Conservation (phyloP, 2,797 vertebrate genomes). For the Graptemys geographica region DNA sequence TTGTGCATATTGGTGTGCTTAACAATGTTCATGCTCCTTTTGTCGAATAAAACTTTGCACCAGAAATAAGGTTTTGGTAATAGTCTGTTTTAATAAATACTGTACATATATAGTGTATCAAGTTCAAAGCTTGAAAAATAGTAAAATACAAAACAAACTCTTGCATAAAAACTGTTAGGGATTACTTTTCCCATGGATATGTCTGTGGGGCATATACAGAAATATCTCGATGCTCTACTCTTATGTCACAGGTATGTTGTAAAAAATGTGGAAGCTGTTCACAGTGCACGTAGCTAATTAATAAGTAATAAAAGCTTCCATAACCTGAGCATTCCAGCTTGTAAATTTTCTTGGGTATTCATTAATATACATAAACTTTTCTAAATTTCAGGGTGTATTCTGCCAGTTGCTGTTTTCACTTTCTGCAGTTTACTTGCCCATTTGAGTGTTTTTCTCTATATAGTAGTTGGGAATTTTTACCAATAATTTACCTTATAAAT, state of each 20-base stretch:
- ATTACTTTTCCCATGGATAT: slow-evolving; percentile 61
- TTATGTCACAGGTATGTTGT: neutral
- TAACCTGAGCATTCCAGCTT: neutral
- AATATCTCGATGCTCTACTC: slow-evolving; percentile 55
- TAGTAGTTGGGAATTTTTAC: neutral
- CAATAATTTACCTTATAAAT: neutral
- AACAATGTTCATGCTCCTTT: neutral
- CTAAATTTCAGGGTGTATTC: slow-evolving; percentile 28
- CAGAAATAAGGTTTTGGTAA: neutral
- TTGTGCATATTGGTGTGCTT: neutral
- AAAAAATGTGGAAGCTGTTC: neutral
- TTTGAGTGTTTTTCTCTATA: neutral
- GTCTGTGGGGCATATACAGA: slow-evolving; percentile 71
- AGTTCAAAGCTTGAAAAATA: slow-evolving; percentile 42
- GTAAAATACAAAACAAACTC: neutral
- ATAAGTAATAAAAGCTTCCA: neutral
- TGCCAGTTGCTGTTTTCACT: slow-evolving; percentile 37
- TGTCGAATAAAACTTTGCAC: slow-evolving; percentile 37
- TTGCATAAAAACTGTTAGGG: neutral
- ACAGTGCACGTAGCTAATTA: neutral
- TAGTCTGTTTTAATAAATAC: slow-evolving; percentile 23
- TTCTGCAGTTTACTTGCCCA: neutral
- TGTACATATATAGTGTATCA: neutral
- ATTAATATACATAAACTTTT: neutral
- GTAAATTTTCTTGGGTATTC: neutral